phyloP scores from a whole-genome alignment of 2,113 vertebrate species.

The Lichenostomus cassidix region DNA sequence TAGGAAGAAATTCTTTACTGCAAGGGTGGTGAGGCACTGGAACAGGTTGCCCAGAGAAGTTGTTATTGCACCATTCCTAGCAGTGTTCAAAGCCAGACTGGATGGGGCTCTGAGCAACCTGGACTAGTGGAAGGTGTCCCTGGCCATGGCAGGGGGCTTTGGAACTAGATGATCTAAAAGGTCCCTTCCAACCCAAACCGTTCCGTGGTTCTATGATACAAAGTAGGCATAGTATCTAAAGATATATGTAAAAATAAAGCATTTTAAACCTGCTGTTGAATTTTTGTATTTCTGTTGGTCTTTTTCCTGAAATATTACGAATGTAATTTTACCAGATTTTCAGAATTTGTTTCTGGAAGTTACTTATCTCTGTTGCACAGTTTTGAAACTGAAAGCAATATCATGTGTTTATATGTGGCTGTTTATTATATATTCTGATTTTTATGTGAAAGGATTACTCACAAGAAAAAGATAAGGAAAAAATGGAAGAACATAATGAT shows the following conservation, averaged over 20 bases:
- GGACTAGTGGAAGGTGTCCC: not conserved
- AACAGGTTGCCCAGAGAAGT: not conserved
- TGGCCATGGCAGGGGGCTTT: not conserved
- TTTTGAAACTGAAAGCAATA: slow-evolving; percentile 21
- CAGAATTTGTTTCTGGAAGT: not conserved
- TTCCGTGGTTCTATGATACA: rapidly evolving
- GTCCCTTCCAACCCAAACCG: not conserved
- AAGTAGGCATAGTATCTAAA: not conserved
- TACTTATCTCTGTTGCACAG: not conserved
- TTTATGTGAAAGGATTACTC: slow-evolving; percentile 50
- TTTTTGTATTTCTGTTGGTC: not conserved
- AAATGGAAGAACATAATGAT: slow-evolving; percentile 8
- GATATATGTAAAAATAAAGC: not conserved
- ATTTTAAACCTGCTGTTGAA: not conserved
- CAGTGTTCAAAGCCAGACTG: not conserved
- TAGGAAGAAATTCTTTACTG: not conserved
- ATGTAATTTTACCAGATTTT: slow-evolving; percentile 36
- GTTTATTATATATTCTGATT: slow-evolving; percentile 56
- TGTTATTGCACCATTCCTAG: not conserved
- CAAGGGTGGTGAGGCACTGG: not conserved
- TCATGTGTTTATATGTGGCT: not conserved
- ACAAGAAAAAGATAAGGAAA: slow-evolving; percentile 29
- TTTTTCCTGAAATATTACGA: not conserved
- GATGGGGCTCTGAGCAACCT: not conserved
- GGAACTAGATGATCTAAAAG: not conserved